Evolutionary conservation across 1,140 invertebrate species (phyloP).

Genomic region (Brachystomella parvula): DNA sequence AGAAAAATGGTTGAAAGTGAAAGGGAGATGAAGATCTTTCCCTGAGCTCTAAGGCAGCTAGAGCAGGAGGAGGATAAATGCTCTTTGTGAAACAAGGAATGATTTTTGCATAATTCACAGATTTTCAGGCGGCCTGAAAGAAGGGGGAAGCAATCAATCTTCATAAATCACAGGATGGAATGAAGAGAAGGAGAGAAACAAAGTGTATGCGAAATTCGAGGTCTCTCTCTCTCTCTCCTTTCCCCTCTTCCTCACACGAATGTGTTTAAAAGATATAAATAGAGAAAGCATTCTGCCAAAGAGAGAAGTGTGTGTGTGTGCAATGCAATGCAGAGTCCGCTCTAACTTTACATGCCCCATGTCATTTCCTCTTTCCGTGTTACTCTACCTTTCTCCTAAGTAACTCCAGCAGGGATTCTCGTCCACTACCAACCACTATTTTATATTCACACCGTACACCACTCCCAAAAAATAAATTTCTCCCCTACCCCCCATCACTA

Average conservation of each 20-base stretch:
- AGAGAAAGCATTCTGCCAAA: no score
- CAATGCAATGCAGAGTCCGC: no score
- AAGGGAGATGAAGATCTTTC: not conserved
- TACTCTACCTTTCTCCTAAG: no score
- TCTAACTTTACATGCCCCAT: no score
- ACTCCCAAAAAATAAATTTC: no score
- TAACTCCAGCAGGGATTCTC: no score
- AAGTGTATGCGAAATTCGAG: not conserved
- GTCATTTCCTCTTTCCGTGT: no score
- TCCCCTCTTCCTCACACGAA: not conserved
- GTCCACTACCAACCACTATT: no score
- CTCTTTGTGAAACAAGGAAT: constrained; percentile 30
- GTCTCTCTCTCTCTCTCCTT: no score
- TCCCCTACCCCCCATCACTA: no score
- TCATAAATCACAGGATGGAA: constrained; percentile 34
- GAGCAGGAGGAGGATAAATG: constrained; percentile 16
- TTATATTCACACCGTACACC: no score
- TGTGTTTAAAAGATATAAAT: not conserved
- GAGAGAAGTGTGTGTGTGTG: no score
- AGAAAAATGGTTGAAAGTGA: not conserved
- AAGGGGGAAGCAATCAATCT: constrained; percentile 38
- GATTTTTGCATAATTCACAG: constrained; percentile 18
- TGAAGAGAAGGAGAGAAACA: constrained; percentile 4
- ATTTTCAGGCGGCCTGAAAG: constrained; percentile 12
- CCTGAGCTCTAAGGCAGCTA: not conserved